Conservation (phyloP, 1,140 invertebrate genomes). For the Temnothorax curvispinosus region DNA sequence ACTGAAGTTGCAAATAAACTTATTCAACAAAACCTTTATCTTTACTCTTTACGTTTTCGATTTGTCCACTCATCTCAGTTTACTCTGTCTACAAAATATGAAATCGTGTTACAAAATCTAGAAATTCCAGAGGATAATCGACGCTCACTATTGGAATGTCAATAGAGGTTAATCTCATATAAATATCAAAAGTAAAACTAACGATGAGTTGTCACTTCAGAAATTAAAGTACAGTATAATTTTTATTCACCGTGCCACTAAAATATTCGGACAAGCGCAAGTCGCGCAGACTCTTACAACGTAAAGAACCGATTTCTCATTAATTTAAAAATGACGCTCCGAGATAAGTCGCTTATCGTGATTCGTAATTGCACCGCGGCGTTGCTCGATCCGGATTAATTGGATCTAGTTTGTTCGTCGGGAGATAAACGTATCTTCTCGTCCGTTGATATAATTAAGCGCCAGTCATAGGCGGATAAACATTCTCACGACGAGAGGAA, state of each 20-base stretch:
- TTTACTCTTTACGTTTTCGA: background rate
- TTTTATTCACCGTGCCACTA: background rate
- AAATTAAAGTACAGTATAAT: background rate
- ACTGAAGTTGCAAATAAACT: background rate
- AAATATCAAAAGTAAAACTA: background rate
- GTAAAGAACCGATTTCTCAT: background rate
- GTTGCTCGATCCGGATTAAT: constrained; percentile 12
- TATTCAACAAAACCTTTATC: background rate
- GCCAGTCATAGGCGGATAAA: constrained; percentile 36
- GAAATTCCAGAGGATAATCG: background rate
- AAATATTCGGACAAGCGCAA: background rate
- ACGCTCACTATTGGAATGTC: background rate
- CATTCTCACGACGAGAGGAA: constrained; percentile 47
- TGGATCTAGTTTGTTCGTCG: constrained; percentile 4
- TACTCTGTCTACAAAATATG: background rate
- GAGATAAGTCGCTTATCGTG: constrained; percentile 3
- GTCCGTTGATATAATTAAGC: constrained; percentile 26
- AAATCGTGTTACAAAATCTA: background rate
- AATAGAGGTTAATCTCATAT: background rate
- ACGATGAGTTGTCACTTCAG: background rate
- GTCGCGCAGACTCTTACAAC: background rate
- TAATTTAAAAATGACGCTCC: constrained; percentile 9
- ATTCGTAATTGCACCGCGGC: background rate
- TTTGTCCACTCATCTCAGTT: background rate
- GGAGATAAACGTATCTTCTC: constrained; percentile 18